A percentile compares a stretch with the other conserved stretches of the same genome.
Conservation (phyloP, 37 sponge, comb jelly and placozoan genomes). For the Spongia lamella region DNA sequence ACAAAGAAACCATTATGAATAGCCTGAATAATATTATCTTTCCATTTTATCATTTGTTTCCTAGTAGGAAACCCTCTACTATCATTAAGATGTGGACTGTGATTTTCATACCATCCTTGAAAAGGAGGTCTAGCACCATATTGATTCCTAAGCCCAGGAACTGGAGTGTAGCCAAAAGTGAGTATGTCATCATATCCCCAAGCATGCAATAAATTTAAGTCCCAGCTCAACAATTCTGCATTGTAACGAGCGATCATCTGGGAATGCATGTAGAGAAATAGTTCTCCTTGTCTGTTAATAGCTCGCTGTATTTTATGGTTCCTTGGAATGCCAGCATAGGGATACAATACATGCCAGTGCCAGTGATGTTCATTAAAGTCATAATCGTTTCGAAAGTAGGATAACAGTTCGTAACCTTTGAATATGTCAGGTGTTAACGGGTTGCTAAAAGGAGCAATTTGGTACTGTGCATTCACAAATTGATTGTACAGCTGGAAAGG, state of each 20-base stretch:
- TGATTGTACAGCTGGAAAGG: too few species aligned
- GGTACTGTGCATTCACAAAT: too few species aligned
- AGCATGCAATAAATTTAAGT: not conserved
- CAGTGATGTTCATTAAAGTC: constrained; percentile 25
- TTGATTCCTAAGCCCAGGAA: constrained; percentile 15
- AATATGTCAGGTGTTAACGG: too few species aligned
- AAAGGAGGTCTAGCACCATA: constrained; percentile 9
- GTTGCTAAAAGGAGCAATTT: too few species aligned
- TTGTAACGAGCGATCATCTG: constrained; percentile 38
- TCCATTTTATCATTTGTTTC: constrained; percentile 2
- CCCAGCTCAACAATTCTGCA: constrained; percentile 30
- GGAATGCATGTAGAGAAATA: constrained; percentile 36
- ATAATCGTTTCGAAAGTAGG: constrained; percentile 20
- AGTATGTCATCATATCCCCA: constrained; percentile 16
- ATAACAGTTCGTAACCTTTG: too few species aligned
- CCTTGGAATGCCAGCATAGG: not conserved
- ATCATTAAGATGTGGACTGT: too few species aligned
- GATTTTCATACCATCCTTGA: constrained; percentile 25
- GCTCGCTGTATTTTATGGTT: not conserved
- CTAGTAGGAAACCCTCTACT: not conserved
- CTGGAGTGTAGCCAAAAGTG: constrained; percentile 3
- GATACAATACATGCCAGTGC: constrained; percentile 28
- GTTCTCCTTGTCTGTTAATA: constrained; percentile 28
- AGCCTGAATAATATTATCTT: constrained; percentile 9
- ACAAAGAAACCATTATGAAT: not conserved